phyloP scores from a whole-genome alignment of 2,113 vertebrate genomes.

The Xiphophorus hellerii region DNA sequence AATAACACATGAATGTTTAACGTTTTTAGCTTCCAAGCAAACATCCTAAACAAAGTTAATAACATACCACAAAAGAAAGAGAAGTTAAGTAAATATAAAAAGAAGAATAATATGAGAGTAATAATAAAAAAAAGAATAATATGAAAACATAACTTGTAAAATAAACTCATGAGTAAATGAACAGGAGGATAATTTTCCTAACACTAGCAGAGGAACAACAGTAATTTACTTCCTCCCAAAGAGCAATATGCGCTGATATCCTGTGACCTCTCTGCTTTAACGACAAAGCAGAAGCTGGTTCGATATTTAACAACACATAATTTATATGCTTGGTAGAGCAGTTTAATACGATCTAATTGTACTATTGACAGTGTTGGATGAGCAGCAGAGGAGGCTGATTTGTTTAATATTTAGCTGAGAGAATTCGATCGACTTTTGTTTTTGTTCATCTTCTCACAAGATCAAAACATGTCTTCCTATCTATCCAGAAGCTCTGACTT shows the following conservation, averaged over 20 bases:
- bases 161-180: no score
- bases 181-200: no score
- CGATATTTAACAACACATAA: conserved; percentile 37
- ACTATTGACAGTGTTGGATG: conserved; percentile 68
- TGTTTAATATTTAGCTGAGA: conserved; percentile 76
- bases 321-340: conserved; percentile 60
- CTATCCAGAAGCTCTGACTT: conserved; percentile 66
- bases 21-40: no score
- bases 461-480: conserved; percentile 77
- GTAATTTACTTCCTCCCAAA: conserved; percentile 25
- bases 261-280: conserved; percentile 45
- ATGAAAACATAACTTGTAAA: no score
- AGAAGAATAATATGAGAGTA: no score
- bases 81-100: no score
- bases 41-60: no score
- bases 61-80: no score
- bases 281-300: conserved; percentile 30
- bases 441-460: conserved; percentile 68
- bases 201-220: background rate
- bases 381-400: conserved; percentile 67
- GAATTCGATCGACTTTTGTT: conserved; percentile 75
- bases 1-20: no score
- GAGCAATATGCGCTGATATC: conserved; percentile 25
- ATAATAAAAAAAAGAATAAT: no score
- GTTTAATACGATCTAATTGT: conserved; percentile 70